Evolutionary conservation across 2,797 vertebrate species (phyloP), one percentile per base, ranked within the genome.

Genomic region (Pitangus sulphuratus): DNA sequence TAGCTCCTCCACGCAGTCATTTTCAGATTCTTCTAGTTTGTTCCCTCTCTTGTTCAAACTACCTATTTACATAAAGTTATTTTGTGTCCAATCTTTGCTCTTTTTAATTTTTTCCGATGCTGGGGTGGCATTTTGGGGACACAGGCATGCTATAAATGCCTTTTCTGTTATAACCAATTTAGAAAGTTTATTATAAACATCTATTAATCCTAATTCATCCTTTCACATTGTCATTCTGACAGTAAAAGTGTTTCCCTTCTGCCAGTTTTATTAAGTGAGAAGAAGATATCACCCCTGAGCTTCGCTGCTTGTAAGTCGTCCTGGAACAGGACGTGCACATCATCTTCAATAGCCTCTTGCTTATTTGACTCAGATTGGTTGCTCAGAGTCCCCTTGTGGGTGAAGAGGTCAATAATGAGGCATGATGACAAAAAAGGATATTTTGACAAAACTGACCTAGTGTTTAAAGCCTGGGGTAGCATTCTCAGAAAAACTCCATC

Each of bases 11-110:
- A 44, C 51, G n/a, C 54, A 96, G 94, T 89, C 82, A 94, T 92
- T 96, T 82, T 88, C 77, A 93, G 91, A 93, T 82, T 95, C 71
- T 95, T 93, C 74, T 96, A 60, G 69, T 82, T 95, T 93, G 65
- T 93, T 94, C 18, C 47, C 71, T 95, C 82, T 95, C 77, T 78
- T 93, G 87, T 85, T 88, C 35, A 62, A 85, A 58, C 24, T 39
- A 44, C 15, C 2, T 60, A 47, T 65, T 86, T 65, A 37, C 31
- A 58, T 47, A 9, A 69, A 94, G 39, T 68, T 3, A 51, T 84
- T 89, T 94, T 93, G 15, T 75, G 60, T 44, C 53, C 72, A 45
- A 3, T 77, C 40, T 90, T 83, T 50, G 28, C 24, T 75, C 37
- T 78, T 88, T 47, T 77, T 66, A 13, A 15, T 81, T 77, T 79